Conservation (phyloP, 2,113 vertebrate genomes). For the Nanorana parkeri region DNA sequence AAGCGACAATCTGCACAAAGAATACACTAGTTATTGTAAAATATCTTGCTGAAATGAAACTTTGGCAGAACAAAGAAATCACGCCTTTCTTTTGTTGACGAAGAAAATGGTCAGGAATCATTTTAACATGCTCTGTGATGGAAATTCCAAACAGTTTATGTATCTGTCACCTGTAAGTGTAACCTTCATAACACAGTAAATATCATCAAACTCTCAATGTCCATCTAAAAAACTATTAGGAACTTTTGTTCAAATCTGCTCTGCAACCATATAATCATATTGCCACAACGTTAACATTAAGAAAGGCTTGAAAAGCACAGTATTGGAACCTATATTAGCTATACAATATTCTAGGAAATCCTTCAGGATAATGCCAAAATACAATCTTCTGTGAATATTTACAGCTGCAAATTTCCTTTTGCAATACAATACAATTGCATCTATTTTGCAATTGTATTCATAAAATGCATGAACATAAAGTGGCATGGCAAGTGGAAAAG, state of each 20-base stretch:
- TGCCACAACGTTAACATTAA: neutral
- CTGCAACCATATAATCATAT: conserved; percentile 6
- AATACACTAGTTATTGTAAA: too few relatives aligned
- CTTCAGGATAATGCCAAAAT: too few relatives aligned
- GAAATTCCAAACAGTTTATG: neutral
- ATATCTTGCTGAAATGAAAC: too few relatives aligned
- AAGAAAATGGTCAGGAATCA: neutral
- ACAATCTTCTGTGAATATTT: too few relatives aligned
- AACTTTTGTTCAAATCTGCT: neutral
- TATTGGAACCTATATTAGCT: neutral
- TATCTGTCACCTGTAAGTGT: neutral
- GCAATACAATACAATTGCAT: too few relatives aligned
- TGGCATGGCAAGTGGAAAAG: too few relatives aligned
- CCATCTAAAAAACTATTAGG: neutral
- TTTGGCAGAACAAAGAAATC: neutral
- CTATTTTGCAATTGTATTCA: too few relatives aligned
- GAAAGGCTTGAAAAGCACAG: neutral
- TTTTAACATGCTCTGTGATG: neutral
- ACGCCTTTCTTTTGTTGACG: neutral
- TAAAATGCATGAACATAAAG: too few relatives aligned
- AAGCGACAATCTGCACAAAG: too few relatives aligned
- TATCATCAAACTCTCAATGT: neutral
- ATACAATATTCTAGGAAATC: too few relatives aligned
- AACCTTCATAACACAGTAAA: conserved; percentile 3
- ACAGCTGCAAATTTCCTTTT: too few relatives aligned